phyloP scores from a whole-genome alignment of 2,113 vertebrate genomes.

The Phalacrocorax pelagicus region DNA sequence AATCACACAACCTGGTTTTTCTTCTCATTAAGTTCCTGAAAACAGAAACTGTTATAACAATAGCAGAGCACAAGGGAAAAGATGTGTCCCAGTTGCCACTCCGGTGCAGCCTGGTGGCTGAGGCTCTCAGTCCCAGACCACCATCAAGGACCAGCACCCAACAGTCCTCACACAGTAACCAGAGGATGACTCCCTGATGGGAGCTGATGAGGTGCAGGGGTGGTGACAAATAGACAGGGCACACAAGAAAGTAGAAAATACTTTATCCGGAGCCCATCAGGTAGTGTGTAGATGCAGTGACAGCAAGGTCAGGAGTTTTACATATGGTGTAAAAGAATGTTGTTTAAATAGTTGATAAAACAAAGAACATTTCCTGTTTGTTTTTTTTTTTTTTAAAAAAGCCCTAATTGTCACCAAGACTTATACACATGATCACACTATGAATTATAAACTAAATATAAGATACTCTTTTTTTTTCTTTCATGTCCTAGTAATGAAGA shows the following conservation, averaged over 20 bases:
- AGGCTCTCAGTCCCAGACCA: neutral
- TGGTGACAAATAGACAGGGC: neutral
- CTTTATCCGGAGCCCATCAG: neutral
- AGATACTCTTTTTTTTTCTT: neutral
- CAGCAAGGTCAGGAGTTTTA: neutral
- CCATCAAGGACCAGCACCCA: neutral
- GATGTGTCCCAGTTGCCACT: neutral
- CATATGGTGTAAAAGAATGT: neutral
- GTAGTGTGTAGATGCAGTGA: neutral
- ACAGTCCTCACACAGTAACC: neutral
- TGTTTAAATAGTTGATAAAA: neutral
- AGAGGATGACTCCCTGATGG: neutral
- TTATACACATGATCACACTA: neutral
- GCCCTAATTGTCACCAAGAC: neutral
- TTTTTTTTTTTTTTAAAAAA: no score
- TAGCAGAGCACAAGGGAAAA: rapidly evolving
- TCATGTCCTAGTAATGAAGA: neutral
- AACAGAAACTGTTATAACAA: neutral
- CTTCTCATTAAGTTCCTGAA: neutral
- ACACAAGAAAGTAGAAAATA: neutral
- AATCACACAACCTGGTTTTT: neutral
- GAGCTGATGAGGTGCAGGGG: neutral
- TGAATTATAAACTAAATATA: neutral
- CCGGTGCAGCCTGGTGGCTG: neutral
- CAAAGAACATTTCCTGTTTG: neutral